A percentile compares a stretch with the other conserved stretches of the same genome.
Evolutionary conservation across 2,888 invertebrate genomes (phyloP).

Genomic region (Mesorhabditis sp.): DNA sequence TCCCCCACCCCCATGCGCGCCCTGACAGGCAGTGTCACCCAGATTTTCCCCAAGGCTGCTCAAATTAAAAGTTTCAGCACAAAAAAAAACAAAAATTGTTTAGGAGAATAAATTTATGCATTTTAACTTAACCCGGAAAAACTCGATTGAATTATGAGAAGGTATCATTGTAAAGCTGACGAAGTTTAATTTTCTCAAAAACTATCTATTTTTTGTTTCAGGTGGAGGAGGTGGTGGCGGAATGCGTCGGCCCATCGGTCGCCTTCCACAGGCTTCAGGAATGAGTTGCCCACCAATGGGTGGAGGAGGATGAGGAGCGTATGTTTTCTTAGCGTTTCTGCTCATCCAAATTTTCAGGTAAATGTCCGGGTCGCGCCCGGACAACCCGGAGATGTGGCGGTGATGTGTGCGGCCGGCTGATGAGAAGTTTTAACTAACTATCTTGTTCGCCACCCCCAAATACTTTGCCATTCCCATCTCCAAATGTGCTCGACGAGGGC

Average conservation of each 20-base stretch:
- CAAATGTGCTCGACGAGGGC: neutral
- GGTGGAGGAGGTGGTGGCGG: slow-evolving; percentile 4
- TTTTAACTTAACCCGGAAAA: neutral
- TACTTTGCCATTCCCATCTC: neutral
- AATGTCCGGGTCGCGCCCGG: slow-evolving; percentile 6
- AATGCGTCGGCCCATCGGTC: neutral
- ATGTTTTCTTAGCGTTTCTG: neutral
- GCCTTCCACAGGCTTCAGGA: neutral
- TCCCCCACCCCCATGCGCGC: too few species aligned
- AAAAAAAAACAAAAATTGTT: too few species aligned
- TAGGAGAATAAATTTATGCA: too few species aligned
- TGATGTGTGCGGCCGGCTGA: neutral
- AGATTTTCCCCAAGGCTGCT: too few species aligned
- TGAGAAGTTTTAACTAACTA: neutral
- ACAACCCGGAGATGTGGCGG: too few species aligned
- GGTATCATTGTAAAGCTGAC: too few species aligned
- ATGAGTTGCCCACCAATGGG: slow-evolving; percentile 6
- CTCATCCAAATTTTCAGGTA: neutral
- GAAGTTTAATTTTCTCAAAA: neutral
- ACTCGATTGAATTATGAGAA: neutral
- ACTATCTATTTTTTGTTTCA: neutral
- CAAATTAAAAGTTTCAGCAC: too few species aligned
- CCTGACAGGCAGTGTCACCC: too few species aligned
- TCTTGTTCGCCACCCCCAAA: neutral
- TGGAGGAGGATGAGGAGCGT: slow-evolving; percentile 3